phyloP scores from a whole-genome alignment of 1,140 invertebrate species.

The Holotrichia oblita region DNA sequence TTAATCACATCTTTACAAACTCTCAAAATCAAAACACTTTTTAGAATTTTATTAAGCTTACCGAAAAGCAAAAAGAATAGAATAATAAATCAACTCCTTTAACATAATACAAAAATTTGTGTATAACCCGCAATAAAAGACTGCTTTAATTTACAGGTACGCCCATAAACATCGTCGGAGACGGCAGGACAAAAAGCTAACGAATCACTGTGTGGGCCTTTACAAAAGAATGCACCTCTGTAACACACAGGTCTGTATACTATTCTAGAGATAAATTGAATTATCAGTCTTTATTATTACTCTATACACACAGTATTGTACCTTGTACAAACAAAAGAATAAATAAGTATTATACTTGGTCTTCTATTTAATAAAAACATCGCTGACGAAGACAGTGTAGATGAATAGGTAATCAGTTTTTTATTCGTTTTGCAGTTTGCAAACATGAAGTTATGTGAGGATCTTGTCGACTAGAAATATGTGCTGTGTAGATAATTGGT shows the following conservation, averaged over 20 bases:
- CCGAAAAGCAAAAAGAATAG: neutral
- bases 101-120: conserved; percentile 10
- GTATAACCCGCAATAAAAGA: neutral
- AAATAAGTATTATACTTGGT: neutral
- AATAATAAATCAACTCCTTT: conserved; percentile 21
- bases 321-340: neutral
- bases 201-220: conserved; percentile 40
- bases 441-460: neutral
- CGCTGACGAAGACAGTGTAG: neutral
- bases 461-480: neutral
- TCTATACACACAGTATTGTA: neutral
- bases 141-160: conserved; percentile 39
- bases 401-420: conserved; percentile 1
- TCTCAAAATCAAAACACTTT: too few relatives aligned
- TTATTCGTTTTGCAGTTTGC: neutral
- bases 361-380: neutral
- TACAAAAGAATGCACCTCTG: conserved; percentile 42
- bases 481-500: neutral
- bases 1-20: too few relatives aligned
- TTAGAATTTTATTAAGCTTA: too few relatives aligned
- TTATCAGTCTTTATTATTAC: conserved; percentile 13
- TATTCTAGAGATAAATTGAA: conserved; percentile 20
- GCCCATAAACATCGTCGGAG: conserved; percentile 40
- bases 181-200: conserved; percentile 35
- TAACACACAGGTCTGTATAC: conserved; percentile 36